Evolutionary conservation across 2,888 invertebrate species (phyloP).

Genomic region (Diplazon laetatorius): DNA sequence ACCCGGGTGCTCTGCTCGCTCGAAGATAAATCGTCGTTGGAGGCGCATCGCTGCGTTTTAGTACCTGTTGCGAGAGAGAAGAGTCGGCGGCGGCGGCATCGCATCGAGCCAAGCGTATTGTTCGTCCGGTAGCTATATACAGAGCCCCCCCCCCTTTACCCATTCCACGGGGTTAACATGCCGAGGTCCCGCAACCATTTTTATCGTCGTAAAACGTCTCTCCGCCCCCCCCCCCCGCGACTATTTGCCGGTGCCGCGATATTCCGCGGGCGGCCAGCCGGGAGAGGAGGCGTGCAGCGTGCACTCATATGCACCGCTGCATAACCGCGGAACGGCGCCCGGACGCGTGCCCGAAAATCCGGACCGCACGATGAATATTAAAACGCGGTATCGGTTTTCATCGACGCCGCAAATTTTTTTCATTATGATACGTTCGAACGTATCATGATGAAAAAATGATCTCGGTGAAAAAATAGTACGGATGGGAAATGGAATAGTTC

Average conservation of each 20-base stretch:
- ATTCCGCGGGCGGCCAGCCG: background rate
- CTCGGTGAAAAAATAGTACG: no score
- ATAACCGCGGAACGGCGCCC: conserved; percentile 42
- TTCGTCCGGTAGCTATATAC: conserved; percentile 51
- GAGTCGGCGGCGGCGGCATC: conserved; percentile 16
- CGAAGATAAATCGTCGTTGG: conserved; percentile 63
- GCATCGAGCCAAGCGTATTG: no score
- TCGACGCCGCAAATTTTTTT: no score
- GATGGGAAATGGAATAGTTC: no score
- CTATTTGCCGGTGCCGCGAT: conserved; percentile 45
- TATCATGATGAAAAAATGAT: background rate
- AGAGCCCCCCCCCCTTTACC: conserved; percentile 21
- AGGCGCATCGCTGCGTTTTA: conserved; percentile 61
- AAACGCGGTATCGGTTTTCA: conserved; percentile 7
- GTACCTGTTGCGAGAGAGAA: conserved; percentile 63
- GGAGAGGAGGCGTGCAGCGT: background rate
- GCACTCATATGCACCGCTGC: conserved; percentile 13
- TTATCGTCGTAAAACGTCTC: conserved; percentile 54
- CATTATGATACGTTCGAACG: no score
- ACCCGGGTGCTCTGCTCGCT: no score
- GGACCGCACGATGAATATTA: conserved; percentile 35
- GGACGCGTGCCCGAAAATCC: conserved; percentile 35
- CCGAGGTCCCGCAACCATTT: conserved; percentile 49
- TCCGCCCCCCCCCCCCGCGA: no score
- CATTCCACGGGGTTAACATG: conserved; percentile 24